Base-by-base conservation (phyloP, 2,797 vertebrate genomes). In the Microcaecilia unicolor region DNA sequence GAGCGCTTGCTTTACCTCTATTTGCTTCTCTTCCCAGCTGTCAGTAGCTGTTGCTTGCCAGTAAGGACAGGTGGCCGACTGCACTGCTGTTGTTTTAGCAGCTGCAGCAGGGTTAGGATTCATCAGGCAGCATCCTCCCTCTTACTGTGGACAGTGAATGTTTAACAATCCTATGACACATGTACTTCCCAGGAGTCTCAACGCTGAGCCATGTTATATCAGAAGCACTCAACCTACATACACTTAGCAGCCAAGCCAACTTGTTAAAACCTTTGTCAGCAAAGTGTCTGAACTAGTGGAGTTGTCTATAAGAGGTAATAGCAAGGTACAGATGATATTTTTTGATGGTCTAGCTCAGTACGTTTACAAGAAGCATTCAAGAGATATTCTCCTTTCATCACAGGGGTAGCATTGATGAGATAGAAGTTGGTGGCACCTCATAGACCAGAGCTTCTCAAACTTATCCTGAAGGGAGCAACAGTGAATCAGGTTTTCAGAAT, bases 1-100 rank as follows among this genome's bases (percentile, higher is more conserved):
- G n/a, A n/a, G n/a, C n/a, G n/a, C 15, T 34, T n/a, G 25, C 31
- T 36, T 31, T 23, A 31, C 15, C 32, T 29, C 34, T 28, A 26
- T 21, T 21, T 18, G 21, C 18, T 28, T 21, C 13, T 19, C 27
- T n/a, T 27, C 24, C 46, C 45, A 31, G 27, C 40, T 25, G 22
- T 40, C 16, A 37, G 30, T 41, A 48, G 44, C 47, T 41, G 37
- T 15, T 43, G 9, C 14, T 23, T 58, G 47, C 19, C 15, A 7
- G 19, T 5, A 9, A 13, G 15, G 21, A 34, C 34, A 7, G 7
- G 40, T 46, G 34, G 37, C 39, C 44, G 34, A 34, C 24, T 15
- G 37, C 26, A 16, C 17, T 15, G 24, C 29, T 43, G 17, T 24
- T 25, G 23, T 8, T 44, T 10, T 7, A 12, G 21, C 31, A 30